Conservation (phyloP, 2,113 vertebrate genomes). For the Salminus brasiliensis region DNA sequence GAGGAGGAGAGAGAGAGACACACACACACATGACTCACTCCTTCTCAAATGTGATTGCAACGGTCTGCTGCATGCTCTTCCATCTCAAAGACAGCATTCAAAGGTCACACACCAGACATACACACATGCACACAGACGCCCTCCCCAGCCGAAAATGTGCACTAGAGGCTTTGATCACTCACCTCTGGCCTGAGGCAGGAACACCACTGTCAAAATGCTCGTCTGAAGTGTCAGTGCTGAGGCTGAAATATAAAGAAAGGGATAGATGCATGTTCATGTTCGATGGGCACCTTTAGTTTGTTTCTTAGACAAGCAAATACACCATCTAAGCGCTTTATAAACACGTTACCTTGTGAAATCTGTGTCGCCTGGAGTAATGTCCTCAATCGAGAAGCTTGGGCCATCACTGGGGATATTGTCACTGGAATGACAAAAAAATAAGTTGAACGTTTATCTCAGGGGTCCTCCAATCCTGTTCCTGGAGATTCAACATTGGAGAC, state of each 20-base stretch:
- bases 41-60: slow-evolving; percentile 68
- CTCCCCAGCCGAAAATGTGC: slow-evolving; percentile 1
- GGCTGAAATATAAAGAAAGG: slow-evolving; percentile 33
- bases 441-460: not conserved
- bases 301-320: not conserved
- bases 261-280: slow-evolving; percentile 7
- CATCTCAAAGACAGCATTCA: slow-evolving; percentile 56
- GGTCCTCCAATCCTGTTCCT: not conserved
- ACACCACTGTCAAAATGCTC: slow-evolving; percentile 54
- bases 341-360: slow-evolving; percentile 56
- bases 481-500: too few relatives aligned
- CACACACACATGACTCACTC: slow-evolving; percentile 68
- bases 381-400: slow-evolving; percentile 52
- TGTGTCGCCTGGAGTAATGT: slow-evolving; percentile 58
- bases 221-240: slow-evolving; percentile 54
- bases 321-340: not conserved
- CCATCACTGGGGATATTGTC: slow-evolving; percentile 33
- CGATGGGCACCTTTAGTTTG: not conserved
- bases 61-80: slow-evolving; percentile 54
- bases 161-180: slow-evolving; percentile 43
- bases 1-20: not conserved
- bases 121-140: not conserved
- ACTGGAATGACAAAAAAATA: not conserved
- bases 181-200: slow-evolving; percentile 60
- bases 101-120: slow-evolving; percentile 8